Base-by-base conservation (phyloP, 2,113 vertebrate species). In the Dipodomys stephensi region DNA sequence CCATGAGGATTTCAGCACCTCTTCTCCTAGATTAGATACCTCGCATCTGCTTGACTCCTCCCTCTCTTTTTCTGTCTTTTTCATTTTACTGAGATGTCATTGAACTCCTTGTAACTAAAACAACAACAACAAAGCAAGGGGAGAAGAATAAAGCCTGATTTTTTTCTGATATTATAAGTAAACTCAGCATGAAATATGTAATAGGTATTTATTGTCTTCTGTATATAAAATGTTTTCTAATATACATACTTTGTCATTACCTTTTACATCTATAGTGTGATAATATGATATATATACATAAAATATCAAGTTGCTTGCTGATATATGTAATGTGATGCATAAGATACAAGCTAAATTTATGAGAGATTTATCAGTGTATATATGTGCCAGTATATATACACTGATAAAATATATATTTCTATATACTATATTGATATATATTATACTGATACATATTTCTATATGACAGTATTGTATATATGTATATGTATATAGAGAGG, bases 321-420 rank as follows among this genome's bases (percentile, higher is more conserved):
- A 76, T 65, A 69, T 89, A 85, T 69, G 30, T 44, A 72, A 89
- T 90, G n/a, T 80, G 28, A 62, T 91, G 84, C 35, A 88, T 87
- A 78, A 69, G 65, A 83, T 65, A 85, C n/a, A 71, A 95, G 83
- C 6, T 90, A 35, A 86, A 46, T 81, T 77, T 72, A 68, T 53
- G 65, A n/a, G 18, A 73, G 67, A 57, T 86, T 7, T 9, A 22
- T 65, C 79, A n/a, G 32, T 86, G 57, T 74, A 11, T 82, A 80
- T 82, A 71, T 83, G n/a, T 82, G 4, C 39, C n/a, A 28, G 32
- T 72, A 27, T 88, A 16, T 62, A 39, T 79, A 35, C 3, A 32
- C 12, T 57, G 53, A 16, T 18, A 53, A 13, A 39, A 49, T 49
- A 49, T 49, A 30, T 39, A 76, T 23, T 25, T 35, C 5, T 77